Evolutionary conservation across 1,140 invertebrate species (phyloP).

Genomic region (Lanistes nyassanus): DNA sequence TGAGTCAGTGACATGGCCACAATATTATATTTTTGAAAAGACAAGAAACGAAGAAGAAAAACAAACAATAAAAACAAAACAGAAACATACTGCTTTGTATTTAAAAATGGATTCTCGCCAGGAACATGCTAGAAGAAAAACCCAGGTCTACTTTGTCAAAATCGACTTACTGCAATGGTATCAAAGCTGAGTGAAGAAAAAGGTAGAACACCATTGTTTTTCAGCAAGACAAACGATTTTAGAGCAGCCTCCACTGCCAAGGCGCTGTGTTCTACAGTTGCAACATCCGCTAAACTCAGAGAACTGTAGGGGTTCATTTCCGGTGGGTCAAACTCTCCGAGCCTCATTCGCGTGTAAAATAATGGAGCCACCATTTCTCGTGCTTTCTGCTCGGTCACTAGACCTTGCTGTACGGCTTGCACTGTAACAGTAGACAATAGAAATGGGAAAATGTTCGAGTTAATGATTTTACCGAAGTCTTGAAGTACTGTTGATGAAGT

Average conservation of each 20-base stretch:
- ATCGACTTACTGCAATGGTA: background rate
- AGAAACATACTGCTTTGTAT: background rate
- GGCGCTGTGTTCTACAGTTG: conserved; percentile 42
- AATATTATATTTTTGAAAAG: background rate
- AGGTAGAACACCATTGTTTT: conserved; percentile 44
- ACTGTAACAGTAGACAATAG: too few species aligned
- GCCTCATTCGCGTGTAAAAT: conserved; percentile 62
- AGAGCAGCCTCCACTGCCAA: conserved; percentile 43
- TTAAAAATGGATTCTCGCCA: background rate
- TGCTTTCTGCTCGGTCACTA: conserved; percentile 42
- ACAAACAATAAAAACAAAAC: background rate
- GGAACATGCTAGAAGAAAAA: too few species aligned
- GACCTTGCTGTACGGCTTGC: conserved; percentile 44
- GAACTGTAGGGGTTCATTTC: conserved; percentile 49
- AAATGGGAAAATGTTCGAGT: background rate
- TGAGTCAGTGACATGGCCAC: background rate
- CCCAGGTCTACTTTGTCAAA: background rate
- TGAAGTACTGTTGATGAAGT: background rate
- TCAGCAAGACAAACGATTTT: conserved; percentile 54
- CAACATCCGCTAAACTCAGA: conserved; percentile 36
- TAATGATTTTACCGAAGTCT: background rate
- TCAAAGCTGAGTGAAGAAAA: background rate
- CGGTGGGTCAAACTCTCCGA: conserved; percentile 62
- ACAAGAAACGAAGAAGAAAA: background rate
- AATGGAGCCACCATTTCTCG: conserved; percentile 55